phyloP scores from a whole-genome alignment of 2,888 invertebrate species.

The Osedax fenrisi region DNA sequence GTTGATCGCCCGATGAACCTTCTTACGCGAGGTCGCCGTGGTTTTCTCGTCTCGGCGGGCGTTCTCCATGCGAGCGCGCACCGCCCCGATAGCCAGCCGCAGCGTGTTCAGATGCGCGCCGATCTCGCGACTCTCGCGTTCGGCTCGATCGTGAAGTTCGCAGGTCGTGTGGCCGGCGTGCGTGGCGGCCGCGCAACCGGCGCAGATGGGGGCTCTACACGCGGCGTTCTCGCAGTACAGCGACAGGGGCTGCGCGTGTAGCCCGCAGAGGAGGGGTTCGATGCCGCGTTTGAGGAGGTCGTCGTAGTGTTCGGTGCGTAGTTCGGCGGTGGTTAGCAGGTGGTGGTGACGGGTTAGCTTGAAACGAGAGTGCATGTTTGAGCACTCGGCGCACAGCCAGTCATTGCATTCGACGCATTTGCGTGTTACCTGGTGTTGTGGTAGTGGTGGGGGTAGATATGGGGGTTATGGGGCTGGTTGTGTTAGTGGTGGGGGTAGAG shows the following conservation, averaged over 20 bases:
- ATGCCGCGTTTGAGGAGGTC: constrained; percentile 34
- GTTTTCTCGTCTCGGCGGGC: constrained; percentile 35
- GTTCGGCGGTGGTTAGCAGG: constrained; percentile 34
- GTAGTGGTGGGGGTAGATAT: no score
- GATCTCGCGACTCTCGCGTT: constrained; percentile 29
- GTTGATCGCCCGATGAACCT: constrained; percentile 36
- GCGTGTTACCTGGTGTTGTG: constrained; percentile 20
- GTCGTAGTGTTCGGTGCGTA: constrained; percentile 35
- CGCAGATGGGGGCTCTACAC: constrained; percentile 37
- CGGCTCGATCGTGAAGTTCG: constrained; percentile 35
- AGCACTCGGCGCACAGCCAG: constrained; percentile 37
- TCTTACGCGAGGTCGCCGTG: constrained; percentile 33
- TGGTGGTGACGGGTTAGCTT: constrained; percentile 36
- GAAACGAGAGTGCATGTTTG: constrained; percentile 34
- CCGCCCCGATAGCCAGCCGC: constrained; percentile 31
- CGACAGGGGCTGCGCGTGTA: constrained; percentile 35
- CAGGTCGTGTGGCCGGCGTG: constrained; percentile 36
- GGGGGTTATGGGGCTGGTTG: no score
- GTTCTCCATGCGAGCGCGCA: constrained; percentile 34
- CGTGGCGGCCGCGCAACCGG: constrained; percentile 36
- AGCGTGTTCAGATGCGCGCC: constrained; percentile 27
- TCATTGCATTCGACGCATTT: constrained; percentile 38
- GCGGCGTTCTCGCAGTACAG: constrained; percentile 35
- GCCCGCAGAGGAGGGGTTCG: constrained; percentile 37
- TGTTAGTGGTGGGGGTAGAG: no score